Evolutionary conservation across 2,113 vertebrate species (phyloP).

Genomic region (Panthera tigris): DNA sequence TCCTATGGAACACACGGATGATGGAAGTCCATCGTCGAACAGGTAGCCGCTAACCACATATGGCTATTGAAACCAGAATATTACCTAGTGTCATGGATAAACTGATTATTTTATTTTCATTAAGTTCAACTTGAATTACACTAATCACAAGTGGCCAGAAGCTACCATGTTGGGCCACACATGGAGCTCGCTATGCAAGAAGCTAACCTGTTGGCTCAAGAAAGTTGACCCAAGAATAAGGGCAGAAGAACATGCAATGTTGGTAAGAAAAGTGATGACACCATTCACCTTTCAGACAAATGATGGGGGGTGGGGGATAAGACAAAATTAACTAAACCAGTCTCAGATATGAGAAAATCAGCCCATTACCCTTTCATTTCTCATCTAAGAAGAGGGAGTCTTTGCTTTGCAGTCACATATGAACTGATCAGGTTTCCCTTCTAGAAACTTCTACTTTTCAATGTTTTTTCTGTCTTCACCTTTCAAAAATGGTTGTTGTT

Average conservation of each 20-base stretch:
- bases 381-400: neutral
- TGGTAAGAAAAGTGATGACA: neutral
- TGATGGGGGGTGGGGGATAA: too few species aligned
- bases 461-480: neutral
- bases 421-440: neutral
- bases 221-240: neutral
- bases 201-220: neutral
- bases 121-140: neutral
- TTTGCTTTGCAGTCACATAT: neutral
- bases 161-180: neutral
- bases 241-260: neutral
- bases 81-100: neutral
- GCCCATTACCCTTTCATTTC: neutral
- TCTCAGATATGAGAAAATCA: neutral
- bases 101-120: neutral
- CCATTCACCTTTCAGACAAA: neutral
- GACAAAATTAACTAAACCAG: neutral
- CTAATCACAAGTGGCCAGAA: neutral
- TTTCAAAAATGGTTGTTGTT: neutral
- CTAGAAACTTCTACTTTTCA: neutral
- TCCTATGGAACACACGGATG: neutral
- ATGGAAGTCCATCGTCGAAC: neutral
- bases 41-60: neutral
- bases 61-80: neutral
- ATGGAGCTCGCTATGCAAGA: too few species aligned